Evolutionary conservation across 2,113 vertebrate genomes (phyloP).

Genomic region (Tragulus kanchil): DNA sequence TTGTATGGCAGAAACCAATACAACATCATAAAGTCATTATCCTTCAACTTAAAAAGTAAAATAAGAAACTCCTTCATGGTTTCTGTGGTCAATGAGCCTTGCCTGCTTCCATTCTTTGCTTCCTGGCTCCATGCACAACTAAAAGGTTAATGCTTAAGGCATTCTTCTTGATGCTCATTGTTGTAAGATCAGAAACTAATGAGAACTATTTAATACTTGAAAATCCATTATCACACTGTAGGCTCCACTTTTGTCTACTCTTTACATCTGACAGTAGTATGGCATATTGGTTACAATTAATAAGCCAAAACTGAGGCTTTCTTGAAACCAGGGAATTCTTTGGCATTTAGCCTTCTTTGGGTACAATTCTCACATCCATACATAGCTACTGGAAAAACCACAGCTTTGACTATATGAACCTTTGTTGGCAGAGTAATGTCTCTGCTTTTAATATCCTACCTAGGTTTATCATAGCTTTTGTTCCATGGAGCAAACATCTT

Average conservation of each 20-base stretch:
- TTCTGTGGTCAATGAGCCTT: neutral
- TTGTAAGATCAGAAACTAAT: neutral
- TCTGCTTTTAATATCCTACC: too few species aligned
- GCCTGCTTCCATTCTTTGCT: neutral
- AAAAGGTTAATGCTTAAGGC: neutral
- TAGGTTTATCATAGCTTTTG: too few species aligned
- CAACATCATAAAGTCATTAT: neutral
- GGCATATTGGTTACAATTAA: neutral
- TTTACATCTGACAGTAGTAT: neutral
- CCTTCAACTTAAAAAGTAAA: neutral
- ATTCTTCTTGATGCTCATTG: neutral
- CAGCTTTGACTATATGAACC: too few species aligned
- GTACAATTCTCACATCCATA: too few species aligned
- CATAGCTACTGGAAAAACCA: too few species aligned
- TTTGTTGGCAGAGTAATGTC: too few species aligned
- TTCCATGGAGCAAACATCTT: too few species aligned
- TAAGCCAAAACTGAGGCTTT: neutral
- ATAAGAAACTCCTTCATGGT: neutral
- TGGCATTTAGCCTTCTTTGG: too few species aligned
- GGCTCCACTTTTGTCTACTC: neutral
- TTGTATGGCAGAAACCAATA: neutral
- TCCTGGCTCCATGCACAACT: neutral
- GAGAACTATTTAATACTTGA: neutral
- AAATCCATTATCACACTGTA: neutral
- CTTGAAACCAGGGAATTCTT: neutral